A percentile compares a stretch with the other conserved stretches of the same genome.
phyloP scores from a whole-genome alignment of 2,797 vertebrate species.

The Peromyscus attwateri region DNA sequence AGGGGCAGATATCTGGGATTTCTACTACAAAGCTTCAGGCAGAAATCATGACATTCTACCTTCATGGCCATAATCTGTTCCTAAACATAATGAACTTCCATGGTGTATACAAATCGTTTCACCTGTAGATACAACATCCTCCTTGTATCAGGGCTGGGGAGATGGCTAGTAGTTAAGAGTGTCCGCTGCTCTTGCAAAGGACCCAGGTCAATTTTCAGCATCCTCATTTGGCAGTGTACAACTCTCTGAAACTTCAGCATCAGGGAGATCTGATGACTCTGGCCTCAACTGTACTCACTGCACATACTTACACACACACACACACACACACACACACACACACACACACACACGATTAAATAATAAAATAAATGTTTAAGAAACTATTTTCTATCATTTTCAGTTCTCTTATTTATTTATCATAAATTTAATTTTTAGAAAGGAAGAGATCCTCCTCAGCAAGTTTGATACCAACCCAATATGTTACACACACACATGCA shows the following conservation, averaged over 20 bases:
- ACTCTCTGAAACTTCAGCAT: not conserved
- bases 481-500: not conserved
- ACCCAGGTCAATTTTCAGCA: not conserved
- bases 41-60: not conserved
- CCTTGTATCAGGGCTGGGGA: not conserved
- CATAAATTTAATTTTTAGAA: not conserved
- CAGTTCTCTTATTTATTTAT: not conserved
- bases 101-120: too few species aligned
- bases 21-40: not conserved
- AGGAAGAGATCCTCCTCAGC: not conserved
- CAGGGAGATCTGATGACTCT: too few species aligned
- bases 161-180: not conserved
- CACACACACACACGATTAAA: not conserved
- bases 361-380: not conserved
- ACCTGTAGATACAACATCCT: not conserved
- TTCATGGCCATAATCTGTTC: not conserved
- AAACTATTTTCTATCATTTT: not conserved
- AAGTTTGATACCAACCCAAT: not conserved
- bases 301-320: too few species aligned
- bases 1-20: not conserved
- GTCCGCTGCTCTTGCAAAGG: not conserved
- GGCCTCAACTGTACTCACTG: not conserved
- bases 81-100: not conserved
- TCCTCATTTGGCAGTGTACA: not conserved
- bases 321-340: not conserved